Evolutionary conservation across 2,797 vertebrate species (phyloP), one percentile per base, ranked within the genome.

Genomic region (Rhabdomys pumilio): DNA sequence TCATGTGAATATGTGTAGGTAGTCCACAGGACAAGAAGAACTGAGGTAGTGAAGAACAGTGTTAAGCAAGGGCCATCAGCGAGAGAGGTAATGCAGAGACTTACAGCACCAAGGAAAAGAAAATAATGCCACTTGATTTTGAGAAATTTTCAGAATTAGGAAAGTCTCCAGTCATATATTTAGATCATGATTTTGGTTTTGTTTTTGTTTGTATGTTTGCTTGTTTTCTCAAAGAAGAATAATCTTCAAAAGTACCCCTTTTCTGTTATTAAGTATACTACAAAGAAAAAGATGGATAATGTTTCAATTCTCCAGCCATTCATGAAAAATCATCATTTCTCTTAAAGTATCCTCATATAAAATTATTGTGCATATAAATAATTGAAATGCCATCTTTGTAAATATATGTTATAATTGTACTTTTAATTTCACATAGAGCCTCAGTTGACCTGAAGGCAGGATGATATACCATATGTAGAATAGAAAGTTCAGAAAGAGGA

Each of bases 1-100:
- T 96, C 44, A 61, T 92, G 75, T 82, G 76, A 91, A 79, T 90
- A 47, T 84, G 81, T 96, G 80, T 91, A 96, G 95, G 73, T 94
- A 92, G 86, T 94, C 59, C 92, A 88, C 63, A 93, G 93, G 41
- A 94, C 91, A 88, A 87, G 81, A 91, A 91, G 31, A 90, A 15
- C 20, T 82, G 5, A 14, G 14, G 24, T 44, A 12, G 19, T 4
- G 41, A 41, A 55, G 59, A 91, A 34, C 81, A 50, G 47, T 41
- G 3, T 26, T 29, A 55, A 77, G 20, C 15, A n/a, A 0, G 47
- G 47, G 34, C 9, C 50, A 50, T 81, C 19, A 2, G 55, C 13
- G 4, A 14, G 3, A 44, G 13, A 50, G 53, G 20, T 1, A 55
- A 73, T 14, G 9, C 2, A 44, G 4, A 75, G 22, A 4, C 61